phyloP scores from a whole-genome alignment of 2,888 invertebrate genomes.

The Drosophila setosimentum region DNA sequence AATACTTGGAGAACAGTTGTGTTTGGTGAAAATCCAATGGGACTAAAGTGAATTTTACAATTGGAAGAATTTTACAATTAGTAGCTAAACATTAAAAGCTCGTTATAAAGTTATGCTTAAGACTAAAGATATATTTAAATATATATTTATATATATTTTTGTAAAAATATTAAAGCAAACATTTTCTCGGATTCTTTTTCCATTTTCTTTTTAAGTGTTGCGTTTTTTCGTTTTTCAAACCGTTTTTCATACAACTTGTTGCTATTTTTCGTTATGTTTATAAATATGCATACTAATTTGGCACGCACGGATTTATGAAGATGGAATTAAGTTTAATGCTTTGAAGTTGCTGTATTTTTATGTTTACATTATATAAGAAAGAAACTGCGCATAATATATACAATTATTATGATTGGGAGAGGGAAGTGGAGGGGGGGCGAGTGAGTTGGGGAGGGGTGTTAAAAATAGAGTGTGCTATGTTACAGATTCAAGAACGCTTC shows the following conservation, averaged over 20 bases:
- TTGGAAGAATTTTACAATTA: constrained; percentile 45
- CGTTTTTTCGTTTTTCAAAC: constrained; percentile 56
- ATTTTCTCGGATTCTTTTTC: constrained; percentile 25
- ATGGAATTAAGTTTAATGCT: constrained; percentile 37
- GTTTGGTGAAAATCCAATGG: constrained; percentile 12
- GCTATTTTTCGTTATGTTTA: constrained; percentile 14
- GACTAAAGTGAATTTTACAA: constrained; percentile 24
- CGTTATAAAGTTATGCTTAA: constrained; percentile 22
- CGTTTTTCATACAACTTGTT: constrained; percentile 55
- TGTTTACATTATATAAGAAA: constrained; percentile 29
- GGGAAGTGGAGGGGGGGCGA: background rate
- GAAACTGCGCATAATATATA: constrained; percentile 65
- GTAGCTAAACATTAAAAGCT: constrained; percentile 8
- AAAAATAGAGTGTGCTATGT: constrained; percentile 40
- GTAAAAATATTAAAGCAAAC: constrained; percentile 67
- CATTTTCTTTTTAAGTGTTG: constrained; percentile 17
- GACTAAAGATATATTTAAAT: constrained; percentile 30
- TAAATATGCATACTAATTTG: constrained; percentile 65
- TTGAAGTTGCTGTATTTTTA: constrained; percentile 55
- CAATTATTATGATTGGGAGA: constrained; percentile 50
- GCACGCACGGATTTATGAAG: constrained; percentile 58
- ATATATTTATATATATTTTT: constrained; percentile 43
- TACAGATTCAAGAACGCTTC: constrained; percentile 53
- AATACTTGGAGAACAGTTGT: constrained; percentile 25
- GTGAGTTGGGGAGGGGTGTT: background rate